phyloP scores from a whole-genome alignment of 2,113 vertebrate genomes.

The Acrocephalus kingi region DNA sequence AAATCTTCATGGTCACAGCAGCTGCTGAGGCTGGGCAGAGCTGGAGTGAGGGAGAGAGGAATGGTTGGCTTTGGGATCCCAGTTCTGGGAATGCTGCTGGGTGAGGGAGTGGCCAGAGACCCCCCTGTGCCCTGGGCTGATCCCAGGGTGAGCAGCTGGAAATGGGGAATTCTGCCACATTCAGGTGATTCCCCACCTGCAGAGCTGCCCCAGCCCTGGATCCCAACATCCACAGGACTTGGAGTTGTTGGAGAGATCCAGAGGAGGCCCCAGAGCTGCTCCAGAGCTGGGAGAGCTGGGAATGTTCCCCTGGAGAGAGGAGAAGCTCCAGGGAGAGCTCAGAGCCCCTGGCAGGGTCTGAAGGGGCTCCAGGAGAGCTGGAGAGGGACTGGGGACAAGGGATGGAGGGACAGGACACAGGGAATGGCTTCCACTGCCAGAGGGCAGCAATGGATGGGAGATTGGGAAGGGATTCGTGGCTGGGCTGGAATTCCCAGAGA shows the following conservation, averaged over 20 bases:
- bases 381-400: neutral
- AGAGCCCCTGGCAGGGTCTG: neutral
- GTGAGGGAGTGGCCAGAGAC: neutral
- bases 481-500: neutral
- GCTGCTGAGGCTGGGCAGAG: neutral
- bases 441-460: neutral
- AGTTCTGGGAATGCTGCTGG: neutral
- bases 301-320: neutral
- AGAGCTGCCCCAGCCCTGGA: neutral
- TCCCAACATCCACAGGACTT: neutral
- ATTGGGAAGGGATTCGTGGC: neutral
- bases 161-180: neutral
- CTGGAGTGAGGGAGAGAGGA: neutral
- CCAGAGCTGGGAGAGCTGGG: neutral
- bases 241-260: neutral
- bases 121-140: neutral
- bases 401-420: neutral
- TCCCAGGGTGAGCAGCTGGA: neutral
- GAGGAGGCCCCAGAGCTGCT: too few relatives aligned
- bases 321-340: neutral
- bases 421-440: neutral
- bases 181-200: neutral
- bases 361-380: neutral
- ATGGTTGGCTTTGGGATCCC: neutral
- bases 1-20: accelerated